Evolutionary conservation across 2,888 invertebrate species (phyloP).

Genomic region (Ichneumon xanthorius): DNA sequence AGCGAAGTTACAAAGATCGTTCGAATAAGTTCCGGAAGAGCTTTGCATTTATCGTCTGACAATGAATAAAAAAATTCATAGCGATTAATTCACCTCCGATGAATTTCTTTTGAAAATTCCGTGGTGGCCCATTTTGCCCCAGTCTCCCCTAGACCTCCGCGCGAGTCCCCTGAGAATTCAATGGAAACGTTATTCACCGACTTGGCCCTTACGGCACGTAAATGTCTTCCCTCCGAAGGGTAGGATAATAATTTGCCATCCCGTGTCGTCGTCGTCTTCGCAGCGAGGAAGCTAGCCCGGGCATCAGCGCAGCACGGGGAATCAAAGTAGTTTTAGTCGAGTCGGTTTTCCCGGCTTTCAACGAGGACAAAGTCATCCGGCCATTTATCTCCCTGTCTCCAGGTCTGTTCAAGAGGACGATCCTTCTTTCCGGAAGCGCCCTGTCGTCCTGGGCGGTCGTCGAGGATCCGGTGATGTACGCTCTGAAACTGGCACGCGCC

Average conservation of each 20-base stretch:
- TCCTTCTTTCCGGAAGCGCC: slow-evolving; percentile 95
- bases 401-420: slow-evolving; percentile 95
- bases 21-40: no score
- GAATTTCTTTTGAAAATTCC: no score
- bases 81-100: no score
- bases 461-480: slow-evolving; percentile 93
- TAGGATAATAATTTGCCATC: not conserved
- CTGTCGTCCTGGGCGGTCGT: slow-evolving; percentile 96
- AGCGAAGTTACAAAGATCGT: no score
- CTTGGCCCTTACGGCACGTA: not conserved
- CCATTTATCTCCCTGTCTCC: slow-evolving; percentile 74
- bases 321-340: slow-evolving; percentile 1
- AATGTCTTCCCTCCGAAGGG: not conserved
- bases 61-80: no score
- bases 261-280: not conserved
- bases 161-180: not conserved
- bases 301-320: not conserved
- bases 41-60: no score
- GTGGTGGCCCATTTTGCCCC: no score
- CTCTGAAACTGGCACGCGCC: slow-evolving; percentile 91
- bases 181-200: not conserved
- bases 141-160: no score
- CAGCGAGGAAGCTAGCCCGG: not conserved
- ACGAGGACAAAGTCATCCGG: slow-evolving; percentile 53
- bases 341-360: slow-evolving; percentile 31